phyloP scores from a whole-genome alignment of 2,888 invertebrate species.

The Xestia ashworthii region DNA sequence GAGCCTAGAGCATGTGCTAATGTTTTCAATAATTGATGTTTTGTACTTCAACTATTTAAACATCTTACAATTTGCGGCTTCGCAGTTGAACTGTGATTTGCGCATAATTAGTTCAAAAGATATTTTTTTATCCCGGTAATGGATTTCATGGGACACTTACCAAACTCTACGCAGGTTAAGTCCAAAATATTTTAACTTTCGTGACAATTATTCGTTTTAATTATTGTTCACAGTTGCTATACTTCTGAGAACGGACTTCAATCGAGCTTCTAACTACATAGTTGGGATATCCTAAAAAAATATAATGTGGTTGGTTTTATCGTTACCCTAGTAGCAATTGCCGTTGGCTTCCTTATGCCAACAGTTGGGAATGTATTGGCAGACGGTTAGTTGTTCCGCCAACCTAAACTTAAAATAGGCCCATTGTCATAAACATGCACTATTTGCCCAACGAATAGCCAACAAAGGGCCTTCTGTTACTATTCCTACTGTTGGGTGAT shows the following conservation, averaged over 20 bases:
- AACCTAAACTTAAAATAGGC: too few relatives aligned
- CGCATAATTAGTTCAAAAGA: neutral
- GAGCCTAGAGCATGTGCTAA: conserved; percentile 51
- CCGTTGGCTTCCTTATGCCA: too few relatives aligned
- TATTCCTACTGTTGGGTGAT: too few relatives aligned
- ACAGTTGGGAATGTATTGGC: too few relatives aligned
- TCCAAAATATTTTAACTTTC: neutral
- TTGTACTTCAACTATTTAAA: neutral
- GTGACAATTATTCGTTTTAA: neutral
- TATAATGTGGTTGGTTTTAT: too few relatives aligned
- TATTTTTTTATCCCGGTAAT: neutral
- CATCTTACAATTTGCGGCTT: neutral
- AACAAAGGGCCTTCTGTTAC: too few relatives aligned
- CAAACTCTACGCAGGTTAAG: neutral
- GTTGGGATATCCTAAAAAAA: too few relatives aligned
- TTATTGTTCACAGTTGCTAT: neutral
- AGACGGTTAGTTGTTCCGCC: too few relatives aligned
- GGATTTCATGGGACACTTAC: neutral
- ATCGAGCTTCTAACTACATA: too few relatives aligned
- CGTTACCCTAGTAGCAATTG: too few relatives aligned
- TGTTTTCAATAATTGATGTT: conserved; percentile 28
- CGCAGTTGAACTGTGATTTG: neutral
- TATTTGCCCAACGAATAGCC: too few relatives aligned
- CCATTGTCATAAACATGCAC: too few relatives aligned
- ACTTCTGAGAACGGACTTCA: neutral